These are phyloP conservation scores for Drosophila fulvimacula DNA, from an alignment of 2,888 invertebrate genomes.

Conservation along the genomic window DNA sequence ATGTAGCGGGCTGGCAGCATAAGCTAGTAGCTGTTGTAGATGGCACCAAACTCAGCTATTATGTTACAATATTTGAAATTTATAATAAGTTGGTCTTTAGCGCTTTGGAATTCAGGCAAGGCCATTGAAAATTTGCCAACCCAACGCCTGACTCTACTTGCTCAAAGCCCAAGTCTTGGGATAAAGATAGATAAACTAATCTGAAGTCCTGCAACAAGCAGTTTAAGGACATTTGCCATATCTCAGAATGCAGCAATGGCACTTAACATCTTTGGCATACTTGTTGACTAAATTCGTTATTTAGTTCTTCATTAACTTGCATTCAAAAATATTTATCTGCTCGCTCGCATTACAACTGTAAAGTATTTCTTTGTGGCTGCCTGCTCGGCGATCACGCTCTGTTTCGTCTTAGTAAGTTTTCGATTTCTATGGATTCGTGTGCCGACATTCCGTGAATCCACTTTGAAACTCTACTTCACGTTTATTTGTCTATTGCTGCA, in stretches of 20 bases:
- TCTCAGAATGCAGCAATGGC: too few relatives aligned
- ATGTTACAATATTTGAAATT: not conserved
- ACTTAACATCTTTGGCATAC: too few relatives aligned
- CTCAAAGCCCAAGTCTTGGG: not conserved
- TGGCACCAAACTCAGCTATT: too few relatives aligned
- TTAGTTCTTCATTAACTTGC: not conserved
- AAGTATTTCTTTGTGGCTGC: not conserved
- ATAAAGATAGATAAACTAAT: not conserved
- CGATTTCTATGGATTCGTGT: conserved; percentile 1
- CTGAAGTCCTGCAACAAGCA: too few relatives aligned
- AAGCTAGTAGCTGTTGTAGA: not conserved
- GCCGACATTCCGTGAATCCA: conserved; percentile 11
- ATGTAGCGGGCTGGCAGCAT: not conserved
- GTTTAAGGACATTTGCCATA: too few relatives aligned
- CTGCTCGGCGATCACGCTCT: not conserved
- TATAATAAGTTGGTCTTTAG: not conserved
- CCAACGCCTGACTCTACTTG: not conserved
- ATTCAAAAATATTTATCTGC: not conserved
- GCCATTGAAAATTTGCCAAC: too few relatives aligned
- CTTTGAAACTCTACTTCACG: conserved; percentile 28
- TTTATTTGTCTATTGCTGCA: conserved; percentile 47
- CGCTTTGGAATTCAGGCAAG: too few relatives aligned
- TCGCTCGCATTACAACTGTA: not conserved
- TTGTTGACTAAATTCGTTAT: not conserved
- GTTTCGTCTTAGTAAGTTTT: conserved; percentile 2